phyloP scores from a whole-genome alignment of 2,113 vertebrate genomes.

The Hippotragus niger region DNA sequence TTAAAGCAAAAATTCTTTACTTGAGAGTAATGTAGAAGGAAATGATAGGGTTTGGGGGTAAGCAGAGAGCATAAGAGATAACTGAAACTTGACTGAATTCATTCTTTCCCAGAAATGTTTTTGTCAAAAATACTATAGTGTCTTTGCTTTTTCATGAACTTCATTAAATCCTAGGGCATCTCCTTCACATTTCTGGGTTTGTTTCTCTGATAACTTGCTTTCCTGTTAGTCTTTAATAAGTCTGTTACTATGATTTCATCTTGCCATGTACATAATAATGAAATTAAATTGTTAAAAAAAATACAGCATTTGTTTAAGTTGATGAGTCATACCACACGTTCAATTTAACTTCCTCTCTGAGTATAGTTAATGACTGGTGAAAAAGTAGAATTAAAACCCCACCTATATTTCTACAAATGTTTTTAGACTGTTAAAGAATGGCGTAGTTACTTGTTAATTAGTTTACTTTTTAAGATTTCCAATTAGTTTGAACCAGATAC shows the following conservation, averaged over 20 bases:
- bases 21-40: not conserved
- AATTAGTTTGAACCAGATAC: not conserved
- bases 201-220: slow-evolving; percentile 53
- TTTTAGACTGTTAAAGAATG: not conserved
- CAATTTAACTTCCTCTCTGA: slow-evolving; percentile 17
- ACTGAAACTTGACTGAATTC: not conserved
- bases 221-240: slow-evolving; percentile 8
- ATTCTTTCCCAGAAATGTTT: slow-evolving; percentile 47
- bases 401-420: not conserved
- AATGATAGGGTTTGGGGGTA: not conserved
- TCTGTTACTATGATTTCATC: not conserved
- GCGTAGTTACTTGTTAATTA: not conserved
- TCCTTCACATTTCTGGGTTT: slow-evolving; percentile 3
- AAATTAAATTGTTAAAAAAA: not conserved
- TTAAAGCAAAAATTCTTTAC: slow-evolving; percentile 21
- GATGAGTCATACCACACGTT: not conserved
- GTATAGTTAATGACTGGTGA: not conserved
- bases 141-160: slow-evolving; percentile 18
- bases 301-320: not conserved
- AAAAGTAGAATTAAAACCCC: slow-evolving; percentile 7
- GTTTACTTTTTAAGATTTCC: not conserved
- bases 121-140: not conserved
- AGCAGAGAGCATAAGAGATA: not conserved
- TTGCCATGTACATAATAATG: not conserved
- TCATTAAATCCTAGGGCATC: not conserved